A percentile compares a stretch with the other conserved stretches of the same genome.
Evolutionary conservation across 2,888 invertebrate genomes (phyloP).

Genomic region (Calameuta filiformis): DNA sequence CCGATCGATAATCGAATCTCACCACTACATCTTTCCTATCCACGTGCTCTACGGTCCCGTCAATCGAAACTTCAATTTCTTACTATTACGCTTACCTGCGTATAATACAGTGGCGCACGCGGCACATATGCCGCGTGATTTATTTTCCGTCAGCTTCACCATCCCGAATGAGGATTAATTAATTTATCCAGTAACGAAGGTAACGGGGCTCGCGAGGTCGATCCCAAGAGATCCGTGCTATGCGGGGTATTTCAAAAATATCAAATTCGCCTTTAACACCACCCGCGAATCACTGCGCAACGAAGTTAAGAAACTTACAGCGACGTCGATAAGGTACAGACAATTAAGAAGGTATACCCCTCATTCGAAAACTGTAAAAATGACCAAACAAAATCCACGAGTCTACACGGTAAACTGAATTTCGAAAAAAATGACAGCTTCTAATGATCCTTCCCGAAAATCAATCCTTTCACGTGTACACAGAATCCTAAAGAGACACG

Average conservation of each 20-base stretch:
- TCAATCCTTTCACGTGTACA: too few species aligned
- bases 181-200: background rate
- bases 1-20: too few species aligned
- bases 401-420: too few species aligned
- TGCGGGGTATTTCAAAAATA: background rate
- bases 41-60: background rate
- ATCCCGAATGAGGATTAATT: background rate
- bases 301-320: accelerated
- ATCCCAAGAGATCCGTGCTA: background rate
- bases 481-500: too few species aligned
- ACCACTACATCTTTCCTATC: too few species aligned
- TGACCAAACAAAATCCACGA: accelerated
- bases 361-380: too few species aligned
- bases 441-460: too few species aligned
- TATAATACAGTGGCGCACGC: background rate
- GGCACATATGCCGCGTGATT: background rate
- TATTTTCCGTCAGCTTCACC: background rate
- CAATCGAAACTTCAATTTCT: background rate
- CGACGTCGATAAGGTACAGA: too few species aligned
- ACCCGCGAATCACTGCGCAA: too few species aligned
- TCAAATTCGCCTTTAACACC: too few species aligned
- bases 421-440: too few species aligned
- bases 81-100: background rate
- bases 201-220: background rate
- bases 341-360: too few species aligned